Conservation (phyloP, 2,888 invertebrate species). For the Epinotia brunnichana region DNA sequence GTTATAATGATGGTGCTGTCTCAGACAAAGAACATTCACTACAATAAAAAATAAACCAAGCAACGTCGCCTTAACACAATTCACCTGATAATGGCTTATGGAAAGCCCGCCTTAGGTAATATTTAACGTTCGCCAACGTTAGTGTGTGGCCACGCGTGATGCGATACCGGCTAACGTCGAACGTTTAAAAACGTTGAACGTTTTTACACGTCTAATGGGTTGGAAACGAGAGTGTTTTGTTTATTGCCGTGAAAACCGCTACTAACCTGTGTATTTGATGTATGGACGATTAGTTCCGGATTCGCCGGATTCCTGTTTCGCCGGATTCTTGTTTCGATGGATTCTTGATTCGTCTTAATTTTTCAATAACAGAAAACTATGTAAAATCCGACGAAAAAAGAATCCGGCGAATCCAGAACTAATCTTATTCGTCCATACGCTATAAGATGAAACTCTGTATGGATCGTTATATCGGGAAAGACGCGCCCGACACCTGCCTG, state of each 20-base stretch:
- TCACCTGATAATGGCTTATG: slow-evolving; percentile 66
- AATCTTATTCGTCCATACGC: too few relatives aligned
- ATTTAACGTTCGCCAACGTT: slow-evolving; percentile 45
- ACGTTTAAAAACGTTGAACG: slow-evolving; percentile 47
- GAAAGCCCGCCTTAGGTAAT: slow-evolving; percentile 48
- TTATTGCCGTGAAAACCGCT: slow-evolving; percentile 42
- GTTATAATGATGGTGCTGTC: neutral
- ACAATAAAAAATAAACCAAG: neutral
- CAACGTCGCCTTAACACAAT: slow-evolving; percentile 53
- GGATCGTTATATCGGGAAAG: too few relatives aligned
- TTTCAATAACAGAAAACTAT: too few relatives aligned
- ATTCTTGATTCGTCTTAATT: too few relatives aligned
- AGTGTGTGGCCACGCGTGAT: slow-evolving; percentile 62
- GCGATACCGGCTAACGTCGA: slow-evolving; percentile 53
- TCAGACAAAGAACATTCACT: neutral
- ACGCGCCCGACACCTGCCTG: too few relatives aligned
- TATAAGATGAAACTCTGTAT: too few relatives aligned
- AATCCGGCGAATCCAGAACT: too few relatives aligned
- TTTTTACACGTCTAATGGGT: slow-evolving; percentile 58
- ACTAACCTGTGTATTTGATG: slow-evolving; percentile 17
- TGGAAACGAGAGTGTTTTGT: slow-evolving; percentile 58
- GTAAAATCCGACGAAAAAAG: too few relatives aligned
- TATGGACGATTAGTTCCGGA: too few relatives aligned
- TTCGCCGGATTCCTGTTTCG: too few relatives aligned
- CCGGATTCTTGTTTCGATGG: too few relatives aligned